Percentiles rank a stretch among this genome's conserved stretches.
Evolutionary conservation across 2,888 invertebrate species (phyloP).

Genomic region (Agrochola lychnidis): DNA sequence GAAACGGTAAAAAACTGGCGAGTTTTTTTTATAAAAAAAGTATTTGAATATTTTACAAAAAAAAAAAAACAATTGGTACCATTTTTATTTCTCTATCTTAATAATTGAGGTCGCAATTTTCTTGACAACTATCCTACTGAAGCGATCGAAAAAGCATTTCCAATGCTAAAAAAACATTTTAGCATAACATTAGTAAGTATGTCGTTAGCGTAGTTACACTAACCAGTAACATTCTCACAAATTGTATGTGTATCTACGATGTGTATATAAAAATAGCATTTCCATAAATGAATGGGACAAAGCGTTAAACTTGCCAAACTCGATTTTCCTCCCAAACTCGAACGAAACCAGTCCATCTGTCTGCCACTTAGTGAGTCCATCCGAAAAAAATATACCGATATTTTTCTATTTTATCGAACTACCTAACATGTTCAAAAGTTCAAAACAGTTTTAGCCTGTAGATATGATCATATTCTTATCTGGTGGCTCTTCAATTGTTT

Average conservation of each 20-base stretch:
- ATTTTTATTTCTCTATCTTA: no score
- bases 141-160: no score
- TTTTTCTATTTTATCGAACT: conserved; percentile 48
- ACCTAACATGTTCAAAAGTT: conserved; percentile 18
- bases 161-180: neutral
- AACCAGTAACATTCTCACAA: conserved; percentile 43
- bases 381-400: conserved; percentile 52
- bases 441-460: neutral
- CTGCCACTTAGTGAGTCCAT: conserved; percentile 55
- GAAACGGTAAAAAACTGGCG: no score
- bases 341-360: conserved; percentile 63
- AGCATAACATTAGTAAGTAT: conserved; percentile 40
- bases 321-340: conserved; percentile 56
- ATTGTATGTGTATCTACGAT: neutral
- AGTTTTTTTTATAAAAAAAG: no score
- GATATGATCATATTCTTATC: conserved; percentile 21
- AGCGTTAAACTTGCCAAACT: conserved; percentile 59
- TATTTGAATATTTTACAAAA: no score
- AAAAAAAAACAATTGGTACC: no score
- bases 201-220: conserved; percentile 15
- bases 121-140: no score
- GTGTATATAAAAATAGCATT: conserved; percentile 25
- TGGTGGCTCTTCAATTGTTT: conserved; percentile 24
- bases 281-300: conserved; percentile 50
- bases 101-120: no score